Percentiles rank a stretch among this genome's conserved stretches.
phyloP scores from a whole-genome alignment of 1,140 invertebrate species.

The Drosophila serrata region DNA sequence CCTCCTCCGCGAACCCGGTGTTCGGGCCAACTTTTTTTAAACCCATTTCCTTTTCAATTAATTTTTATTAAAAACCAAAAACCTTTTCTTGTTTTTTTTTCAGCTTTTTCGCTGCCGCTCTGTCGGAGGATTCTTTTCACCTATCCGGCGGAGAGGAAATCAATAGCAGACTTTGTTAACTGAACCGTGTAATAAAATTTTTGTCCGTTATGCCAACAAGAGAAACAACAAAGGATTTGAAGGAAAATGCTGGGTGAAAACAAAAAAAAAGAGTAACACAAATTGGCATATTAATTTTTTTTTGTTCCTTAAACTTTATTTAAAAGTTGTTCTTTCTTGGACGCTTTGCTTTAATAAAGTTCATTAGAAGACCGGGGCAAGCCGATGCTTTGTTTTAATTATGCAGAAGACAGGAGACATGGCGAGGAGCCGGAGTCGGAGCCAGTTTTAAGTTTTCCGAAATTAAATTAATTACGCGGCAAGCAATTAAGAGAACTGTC shows the following conservation, averaged over 20 bases:
- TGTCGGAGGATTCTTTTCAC: conserved; percentile 18
- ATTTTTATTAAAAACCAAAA: conserved; percentile 72
- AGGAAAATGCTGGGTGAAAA: neutral
- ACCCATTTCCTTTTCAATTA: conserved; percentile 71
- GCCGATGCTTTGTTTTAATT: conserved; percentile 70
- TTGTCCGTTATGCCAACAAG: conserved; percentile 25
- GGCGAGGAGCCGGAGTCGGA: conserved; percentile 9
- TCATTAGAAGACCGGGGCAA: conserved; percentile 50
- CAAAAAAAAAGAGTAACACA: conserved; percentile 39
- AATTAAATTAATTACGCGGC: conserved; percentile 78
- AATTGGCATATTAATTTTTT: conserved; percentile 68
- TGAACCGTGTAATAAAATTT: conserved; percentile 71
- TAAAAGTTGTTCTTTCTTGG: conserved; percentile 38
- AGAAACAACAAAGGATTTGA: conserved; percentile 2
- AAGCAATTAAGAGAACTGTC: conserved; percentile 76
- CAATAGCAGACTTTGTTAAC: conserved; percentile 71
- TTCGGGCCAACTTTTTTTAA: neutral
- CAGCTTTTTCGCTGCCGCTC: neutral
- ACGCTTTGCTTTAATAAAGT: conserved; percentile 56
- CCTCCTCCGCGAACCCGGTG: conserved; percentile 10
- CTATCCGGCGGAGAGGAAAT: conserved; percentile 51
- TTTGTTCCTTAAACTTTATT: conserved; percentile 41
- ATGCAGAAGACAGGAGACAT: conserved; percentile 57
- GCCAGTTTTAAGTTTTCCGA: conserved; percentile 69
- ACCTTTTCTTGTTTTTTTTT: conserved; percentile 36